Evolutionary conservation across 1,140 invertebrate genomes (phyloP).

Genomic region (Formica selysi): DNA sequence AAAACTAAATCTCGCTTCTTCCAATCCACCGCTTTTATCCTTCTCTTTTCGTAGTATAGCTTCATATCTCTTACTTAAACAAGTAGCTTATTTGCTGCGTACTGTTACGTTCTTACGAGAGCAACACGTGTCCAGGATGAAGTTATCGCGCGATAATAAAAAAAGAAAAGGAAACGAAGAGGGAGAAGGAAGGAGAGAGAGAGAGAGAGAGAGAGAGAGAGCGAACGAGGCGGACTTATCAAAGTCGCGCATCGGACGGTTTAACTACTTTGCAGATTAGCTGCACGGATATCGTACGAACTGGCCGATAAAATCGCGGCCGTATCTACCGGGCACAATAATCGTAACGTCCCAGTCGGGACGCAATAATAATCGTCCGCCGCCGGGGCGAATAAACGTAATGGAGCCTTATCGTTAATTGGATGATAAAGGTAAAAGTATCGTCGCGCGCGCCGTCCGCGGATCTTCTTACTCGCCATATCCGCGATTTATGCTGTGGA

Average conservation of each 20-base stretch:
- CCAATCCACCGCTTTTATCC: background rate
- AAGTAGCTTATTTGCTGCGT: background rate
- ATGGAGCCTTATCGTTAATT: conserved; percentile 79
- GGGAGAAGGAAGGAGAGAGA: background rate
- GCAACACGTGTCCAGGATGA: conserved; percentile 41
- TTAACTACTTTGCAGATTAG: conserved; percentile 65
- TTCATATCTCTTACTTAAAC: background rate
- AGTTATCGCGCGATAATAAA: conserved; percentile 44
- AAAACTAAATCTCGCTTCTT: conserved; percentile 4
- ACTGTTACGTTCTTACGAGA: background rate
- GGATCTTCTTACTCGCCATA: conserved; percentile 67
- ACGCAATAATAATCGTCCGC: conserved; percentile 64
- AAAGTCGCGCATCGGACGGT: conserved; percentile 63
- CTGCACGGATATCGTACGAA: conserved; percentile 62
- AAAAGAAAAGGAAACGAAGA: background rate
- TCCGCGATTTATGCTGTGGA: conserved; percentile 77
- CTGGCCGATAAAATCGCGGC: conserved; percentile 68
- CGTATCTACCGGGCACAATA: conserved; percentile 70
- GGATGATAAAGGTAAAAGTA: conserved; percentile 77
- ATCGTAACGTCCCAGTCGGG: conserved; percentile 69
- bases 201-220: background rate
- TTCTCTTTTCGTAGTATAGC: background rate
- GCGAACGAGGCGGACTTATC: conserved; percentile 44
- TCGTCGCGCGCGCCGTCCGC: conserved; percentile 64
- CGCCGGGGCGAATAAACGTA: conserved; percentile 66